Percentiles rank a stretch among this genome's conserved stretches.
Evolutionary conservation across 1,140 invertebrate species (phyloP).

Genomic region (Pseudomyrmex pallidus): DNA sequence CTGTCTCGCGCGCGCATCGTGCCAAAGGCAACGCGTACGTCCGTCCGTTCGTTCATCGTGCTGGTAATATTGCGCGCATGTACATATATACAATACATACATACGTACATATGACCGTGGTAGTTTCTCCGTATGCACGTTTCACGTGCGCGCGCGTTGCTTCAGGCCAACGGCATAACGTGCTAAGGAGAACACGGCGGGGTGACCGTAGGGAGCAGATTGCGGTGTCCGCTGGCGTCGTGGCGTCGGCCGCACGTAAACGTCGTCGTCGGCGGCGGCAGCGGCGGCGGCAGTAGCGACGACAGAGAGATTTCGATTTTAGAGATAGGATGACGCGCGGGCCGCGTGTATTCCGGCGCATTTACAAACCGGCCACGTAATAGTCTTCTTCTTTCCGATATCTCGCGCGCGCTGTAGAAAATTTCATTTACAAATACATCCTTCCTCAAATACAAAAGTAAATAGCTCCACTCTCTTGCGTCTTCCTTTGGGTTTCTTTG

Average conservation of each 20-base stretch:
- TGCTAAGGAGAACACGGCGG: conserved; percentile 42
- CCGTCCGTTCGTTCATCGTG: conserved; percentile 21
- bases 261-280: background rate
- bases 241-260: conserved; percentile 19
- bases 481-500: too few species aligned
- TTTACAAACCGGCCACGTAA: conserved; percentile 7
- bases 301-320: conserved; percentile 30
- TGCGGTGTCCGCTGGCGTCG: conserved; percentile 27
- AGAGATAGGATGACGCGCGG: background rate
- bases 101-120: too few species aligned
- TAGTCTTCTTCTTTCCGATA: background rate
- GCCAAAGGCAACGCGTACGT: conserved; percentile 19
- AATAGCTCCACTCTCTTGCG: background rate
- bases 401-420: conserved; percentile 1
- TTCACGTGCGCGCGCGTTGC: background rate
- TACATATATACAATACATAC: too few species aligned
- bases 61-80: background rate
- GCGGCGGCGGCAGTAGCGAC: too few species aligned
- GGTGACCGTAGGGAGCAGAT: conserved; percentile 34
- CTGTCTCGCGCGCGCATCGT: conserved; percentile 4
- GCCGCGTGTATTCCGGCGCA: too few species aligned
- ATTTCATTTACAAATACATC: background rate
- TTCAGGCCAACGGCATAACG: conserved; percentile 46
- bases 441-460: conserved; percentile 21
- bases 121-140: background rate